Evolutionary conservation across 2,888 invertebrate species (phyloP).

Genomic region (Mythimna albipuncta): DNA sequence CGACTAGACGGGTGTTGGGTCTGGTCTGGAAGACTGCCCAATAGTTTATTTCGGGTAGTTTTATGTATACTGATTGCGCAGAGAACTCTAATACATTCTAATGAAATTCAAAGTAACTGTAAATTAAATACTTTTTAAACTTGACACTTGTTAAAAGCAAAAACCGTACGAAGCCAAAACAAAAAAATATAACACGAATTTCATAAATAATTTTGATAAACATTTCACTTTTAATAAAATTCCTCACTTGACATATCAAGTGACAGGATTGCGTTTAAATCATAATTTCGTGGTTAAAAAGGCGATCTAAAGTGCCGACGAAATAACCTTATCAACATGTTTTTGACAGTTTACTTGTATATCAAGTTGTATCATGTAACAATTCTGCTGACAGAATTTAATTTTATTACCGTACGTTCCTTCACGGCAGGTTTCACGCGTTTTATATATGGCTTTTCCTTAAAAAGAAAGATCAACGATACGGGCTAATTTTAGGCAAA

Average conservation of each 20-base stretch:
- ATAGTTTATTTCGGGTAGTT: no score
- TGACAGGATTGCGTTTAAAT: slow-evolving; percentile 22
- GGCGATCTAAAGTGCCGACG: slow-evolving; percentile 40
- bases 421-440: slow-evolving; percentile 1
- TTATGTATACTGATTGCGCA: no score
- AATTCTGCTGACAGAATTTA: slow-evolving; percentile 21
- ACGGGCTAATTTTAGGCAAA: slow-evolving; percentile 1
- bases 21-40: no score
- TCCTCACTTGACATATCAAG: slow-evolving; percentile 1
- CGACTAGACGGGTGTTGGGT: no score
- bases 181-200: neutral
- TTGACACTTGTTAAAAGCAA: no score
- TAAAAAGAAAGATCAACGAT: slow-evolving; percentile 13
- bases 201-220: slow-evolving; percentile 6
- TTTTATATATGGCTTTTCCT: slow-evolving; percentile 15
- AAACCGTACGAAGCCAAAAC: no score
- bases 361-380: slow-evolving; percentile 29
- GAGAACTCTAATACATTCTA: no score
- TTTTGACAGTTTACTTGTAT: slow-evolving; percentile 44
- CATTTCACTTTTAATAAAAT: slow-evolving; percentile 23
- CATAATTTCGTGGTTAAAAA: slow-evolving; percentile 26
- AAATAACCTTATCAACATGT: slow-evolving; percentile 53
- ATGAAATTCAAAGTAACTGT: no score
- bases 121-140: no score
- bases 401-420: slow-evolving; percentile 16